Percentiles rank a stretch among this genome's conserved stretches.
Conservation (phyloP, 2,888 invertebrate genomes). For the Euzophera pinguis region DNA sequence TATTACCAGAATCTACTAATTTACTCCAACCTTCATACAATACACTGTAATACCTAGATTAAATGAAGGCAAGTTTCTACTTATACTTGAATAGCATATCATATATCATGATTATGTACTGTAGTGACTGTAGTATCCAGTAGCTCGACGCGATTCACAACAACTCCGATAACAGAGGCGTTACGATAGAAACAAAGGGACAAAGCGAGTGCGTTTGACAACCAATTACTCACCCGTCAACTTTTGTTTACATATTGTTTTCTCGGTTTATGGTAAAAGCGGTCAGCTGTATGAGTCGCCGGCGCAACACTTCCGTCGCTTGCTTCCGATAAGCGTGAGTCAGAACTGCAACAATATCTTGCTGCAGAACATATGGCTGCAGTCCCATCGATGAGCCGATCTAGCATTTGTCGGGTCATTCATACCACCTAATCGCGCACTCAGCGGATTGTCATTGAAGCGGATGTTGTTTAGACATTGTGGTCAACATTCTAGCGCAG, state of each 20-base stretch:
- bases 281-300: slow-evolving; percentile 62
- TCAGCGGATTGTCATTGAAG: slow-evolving; percentile 46
- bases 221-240: slow-evolving; percentile 62
- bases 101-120: slow-evolving; percentile 5
- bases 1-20: too few species aligned
- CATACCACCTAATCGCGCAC: slow-evolving; percentile 38
- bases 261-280: slow-evolving; percentile 61
- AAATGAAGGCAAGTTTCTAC: not conserved
- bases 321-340: slow-evolving; percentile 73
- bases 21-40: too few species aligned
- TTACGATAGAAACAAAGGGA: slow-evolving; percentile 55
- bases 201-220: slow-evolving; percentile 58
- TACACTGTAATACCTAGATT: not conserved
- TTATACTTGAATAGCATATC: slow-evolving; percentile 1
- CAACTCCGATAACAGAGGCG: slow-evolving; percentile 24
- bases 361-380: not conserved
- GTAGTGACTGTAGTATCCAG: slow-evolving; percentile 9
- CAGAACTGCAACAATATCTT: slow-evolving; percentile 30
- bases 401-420: slow-evolving; percentile 45
- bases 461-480: slow-evolving; percentile 42
- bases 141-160: slow-evolving; percentile 25
- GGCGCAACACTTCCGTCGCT: slow-evolving; percentile 63
- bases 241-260: slow-evolving; percentile 49
- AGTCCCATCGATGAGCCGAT: slow-evolving; percentile 36
- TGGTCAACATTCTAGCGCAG: slow-evolving; percentile 40